A percentile compares a stretch with the other conserved stretches of the same genome.
phyloP scores from a whole-genome alignment of 2,113 vertebrate genomes.

The Daubentonia madagascariensis region DNA sequence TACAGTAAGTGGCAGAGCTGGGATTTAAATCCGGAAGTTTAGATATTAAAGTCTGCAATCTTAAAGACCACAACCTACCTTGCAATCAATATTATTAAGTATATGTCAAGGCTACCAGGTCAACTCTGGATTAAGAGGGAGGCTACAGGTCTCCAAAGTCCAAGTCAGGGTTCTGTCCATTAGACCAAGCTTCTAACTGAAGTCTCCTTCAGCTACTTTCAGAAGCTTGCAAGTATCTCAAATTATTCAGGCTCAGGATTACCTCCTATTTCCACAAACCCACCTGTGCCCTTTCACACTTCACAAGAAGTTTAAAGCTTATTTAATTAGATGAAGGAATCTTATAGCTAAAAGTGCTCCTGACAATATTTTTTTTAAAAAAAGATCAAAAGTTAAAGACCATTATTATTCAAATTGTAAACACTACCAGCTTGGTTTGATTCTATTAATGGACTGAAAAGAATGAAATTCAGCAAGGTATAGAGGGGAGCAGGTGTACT shows the following conservation, averaged over 20 bases:
- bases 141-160: accelerated
- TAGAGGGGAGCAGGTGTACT: not conserved
- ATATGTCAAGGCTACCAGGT: accelerated
- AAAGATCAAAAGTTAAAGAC: slow-evolving; percentile 21
- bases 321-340: slow-evolving; percentile 19
- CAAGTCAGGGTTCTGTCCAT: not conserved
- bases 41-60: not conserved
- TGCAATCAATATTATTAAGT: too few species aligned
- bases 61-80: not conserved
- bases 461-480: not conserved
- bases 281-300: not conserved
- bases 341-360: not conserved
- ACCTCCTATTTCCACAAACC: not conserved
- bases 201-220: not conserved
- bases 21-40: not conserved
- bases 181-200: not conserved
- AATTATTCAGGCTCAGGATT: not conserved
- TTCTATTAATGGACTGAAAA: not conserved
- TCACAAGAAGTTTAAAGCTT: not conserved
- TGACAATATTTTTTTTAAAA: not conserved
- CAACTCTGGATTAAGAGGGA: not conserved
- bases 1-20: not conserved
- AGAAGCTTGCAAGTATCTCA: not conserved
- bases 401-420: slow-evolving; percentile 48
- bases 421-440: not conserved